Base-by-base conservation (phyloP, 2,888 invertebrate species). In the Neoaliturus tenellus region DNA sequence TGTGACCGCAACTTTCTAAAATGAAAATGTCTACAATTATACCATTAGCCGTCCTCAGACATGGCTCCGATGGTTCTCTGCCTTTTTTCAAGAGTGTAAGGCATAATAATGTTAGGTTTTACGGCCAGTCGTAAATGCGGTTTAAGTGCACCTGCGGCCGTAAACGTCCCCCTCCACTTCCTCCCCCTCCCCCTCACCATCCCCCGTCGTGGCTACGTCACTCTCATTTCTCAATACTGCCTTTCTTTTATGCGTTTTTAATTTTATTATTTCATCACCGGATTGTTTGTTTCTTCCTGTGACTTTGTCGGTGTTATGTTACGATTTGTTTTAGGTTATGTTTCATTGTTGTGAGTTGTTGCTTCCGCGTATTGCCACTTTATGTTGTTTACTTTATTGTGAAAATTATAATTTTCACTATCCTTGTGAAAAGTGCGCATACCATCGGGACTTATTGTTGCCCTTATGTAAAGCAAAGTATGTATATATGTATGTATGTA, bases 41-140 rank as follows among this genome's bases (percentile, higher is more conserved):
- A 82, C 44, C 71, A 82, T 82, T 82, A 82, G 58, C 73, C 33
- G 71, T 48, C 69, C 48, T 51, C 71, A 82, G 71, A 55, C 83
- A 69, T 48, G 58, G 71, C 83, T 44, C 51, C 69, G 55, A 80
- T 80, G 84, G 80, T 82, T 81, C 75, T 69, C 84, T 67, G 81
- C 67, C 82, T 81, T 81, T 84, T 82, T 84, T 84, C 84, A 78
- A 73, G 84, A 84, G 84, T 81, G 81, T 81, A 84, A 84, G 84
- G 82, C 80, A 84, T 84, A 84, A 84, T 84, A 84, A 84, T 84
- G 84, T 84, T 84, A 82, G 81, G 78, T 78, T 84, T 84, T 84
- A 84, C 84, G 81, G 80, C 41, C 69, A 35, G 62, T 82, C 84
- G 84, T 84, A 84, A 84, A 84, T 84, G 84, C 44, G 84, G 84